Evolutionary conservation across 2,113 vertebrate species (phyloP).

Genomic region (Microtus oregoni): DNA sequence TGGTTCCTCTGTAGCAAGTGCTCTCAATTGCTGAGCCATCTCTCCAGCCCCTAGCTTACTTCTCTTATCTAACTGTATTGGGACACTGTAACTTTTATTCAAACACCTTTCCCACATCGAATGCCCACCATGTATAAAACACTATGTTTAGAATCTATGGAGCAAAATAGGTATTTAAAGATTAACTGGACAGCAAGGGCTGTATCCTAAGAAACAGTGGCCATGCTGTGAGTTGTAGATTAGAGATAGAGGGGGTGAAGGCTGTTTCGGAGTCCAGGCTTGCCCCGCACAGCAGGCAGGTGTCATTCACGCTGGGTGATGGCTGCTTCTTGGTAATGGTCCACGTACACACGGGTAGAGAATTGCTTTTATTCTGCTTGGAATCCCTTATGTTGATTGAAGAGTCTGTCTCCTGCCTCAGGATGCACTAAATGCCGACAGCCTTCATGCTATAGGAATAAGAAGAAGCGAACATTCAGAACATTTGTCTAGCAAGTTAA

Average conservation of each 20-base stretch:
- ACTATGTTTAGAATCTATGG: neutral
- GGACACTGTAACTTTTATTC: neutral
- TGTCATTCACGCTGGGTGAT: conserved; percentile 37
- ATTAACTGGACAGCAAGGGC: conserved; percentile 4
- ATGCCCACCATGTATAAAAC: neutral
- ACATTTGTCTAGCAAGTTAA: neutral
- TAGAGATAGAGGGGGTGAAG: conserved; percentile 58
- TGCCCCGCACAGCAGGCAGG: neutral
- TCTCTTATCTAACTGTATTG: neutral
- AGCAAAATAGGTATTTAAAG: conserved; percentile 42
- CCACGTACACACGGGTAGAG: neutral
- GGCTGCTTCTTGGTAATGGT: conserved; percentile 32
- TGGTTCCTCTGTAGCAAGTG: no score
- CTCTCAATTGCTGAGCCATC: neutral
- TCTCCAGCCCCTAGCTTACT: neutral
- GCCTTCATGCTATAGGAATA: accelerated
- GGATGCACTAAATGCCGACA: neutral
- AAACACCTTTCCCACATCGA: neutral
- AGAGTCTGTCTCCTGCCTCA: neutral
- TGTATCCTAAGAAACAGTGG: neutral
- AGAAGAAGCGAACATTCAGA: neutral
- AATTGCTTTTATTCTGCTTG: conserved; percentile 48
- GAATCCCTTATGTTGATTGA: conserved; percentile 26
- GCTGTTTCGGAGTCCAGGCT: neutral
- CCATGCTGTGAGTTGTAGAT: neutral